Percentiles rank a stretch among this genome's conserved stretches.
phyloP scores from a whole-genome alignment of 2,888 invertebrate genomes.

The Epinotia ramella region DNA sequence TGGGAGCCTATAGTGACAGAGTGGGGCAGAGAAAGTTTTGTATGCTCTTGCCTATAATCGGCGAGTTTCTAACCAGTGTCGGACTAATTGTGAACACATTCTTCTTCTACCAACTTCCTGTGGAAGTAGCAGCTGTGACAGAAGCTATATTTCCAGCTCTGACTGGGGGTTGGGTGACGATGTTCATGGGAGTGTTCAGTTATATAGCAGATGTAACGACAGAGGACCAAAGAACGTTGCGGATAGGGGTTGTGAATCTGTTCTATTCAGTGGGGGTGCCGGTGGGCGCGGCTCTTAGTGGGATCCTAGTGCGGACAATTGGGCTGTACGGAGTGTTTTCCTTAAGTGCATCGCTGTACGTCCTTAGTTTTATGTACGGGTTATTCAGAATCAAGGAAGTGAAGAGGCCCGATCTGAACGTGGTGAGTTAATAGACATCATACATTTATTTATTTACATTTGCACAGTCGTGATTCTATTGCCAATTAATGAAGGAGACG shows the following conservation, averaged over 20 bases:
- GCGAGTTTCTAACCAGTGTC: conserved; percentile 91
- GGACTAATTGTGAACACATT: conserved; percentile 92
- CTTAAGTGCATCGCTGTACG: conserved; percentile 90
- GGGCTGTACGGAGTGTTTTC: conserved; percentile 94
- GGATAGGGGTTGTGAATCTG: conserved; percentile 95
- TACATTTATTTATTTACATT: conserved; percentile 22
- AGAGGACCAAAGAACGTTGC: conserved; percentile 91
- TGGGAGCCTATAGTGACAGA: conserved; percentile 92
- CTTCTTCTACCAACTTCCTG: conserved; percentile 91
- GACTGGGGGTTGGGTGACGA: conserved; percentile 94
- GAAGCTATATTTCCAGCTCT: conserved; percentile 93
- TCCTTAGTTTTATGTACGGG: conserved; percentile 91
- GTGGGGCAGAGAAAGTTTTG: conserved; percentile 90
- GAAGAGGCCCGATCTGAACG: conserved; percentile 68
- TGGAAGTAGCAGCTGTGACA: conserved; percentile 92
- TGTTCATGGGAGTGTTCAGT: conserved; percentile 96
- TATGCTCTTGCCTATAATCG: conserved; percentile 92
- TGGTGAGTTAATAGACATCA: conserved; percentile 63
- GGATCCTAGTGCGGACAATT: conserved; percentile 89
- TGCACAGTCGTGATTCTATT: conserved; percentile 18
- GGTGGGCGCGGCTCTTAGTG: conserved; percentile 95
- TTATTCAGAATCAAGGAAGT: conserved; percentile 89
- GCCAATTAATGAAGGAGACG: conserved; percentile 6
- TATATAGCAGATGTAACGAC: conserved; percentile 95
- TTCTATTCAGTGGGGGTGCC: conserved; percentile 95